phyloP scores from a whole-genome alignment of 2,888 invertebrate species.

The Perizoma affinitatum region DNA sequence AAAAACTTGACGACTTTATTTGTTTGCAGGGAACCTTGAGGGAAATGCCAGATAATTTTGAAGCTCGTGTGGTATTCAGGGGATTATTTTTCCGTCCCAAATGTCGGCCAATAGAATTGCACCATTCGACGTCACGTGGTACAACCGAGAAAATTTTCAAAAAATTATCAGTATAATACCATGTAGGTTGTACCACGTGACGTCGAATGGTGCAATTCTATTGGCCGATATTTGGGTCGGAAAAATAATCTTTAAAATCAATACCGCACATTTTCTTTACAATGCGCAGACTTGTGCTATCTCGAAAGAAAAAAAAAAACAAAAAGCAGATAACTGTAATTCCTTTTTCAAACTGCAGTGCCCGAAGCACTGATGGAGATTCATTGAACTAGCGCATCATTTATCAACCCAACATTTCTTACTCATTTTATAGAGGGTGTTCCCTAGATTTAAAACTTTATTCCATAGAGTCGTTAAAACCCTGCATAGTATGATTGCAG shows the following conservation, averaged over 20 bases:
- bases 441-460: constrained; percentile 64
- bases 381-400: constrained; percentile 74
- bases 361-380: constrained; percentile 73
- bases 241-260: background rate
- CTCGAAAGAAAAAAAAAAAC: constrained; percentile 49
- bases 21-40: too few species aligned
- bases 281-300: constrained; percentile 44
- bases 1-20: too few species aligned
- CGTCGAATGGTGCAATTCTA: too few species aligned
- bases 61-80: too few species aligned
- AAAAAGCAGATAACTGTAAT: constrained; percentile 59
- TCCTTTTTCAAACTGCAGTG: constrained; percentile 70
- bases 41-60: too few species aligned
- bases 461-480: constrained; percentile 58
- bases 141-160: too few species aligned
- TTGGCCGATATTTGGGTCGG: too few species aligned
- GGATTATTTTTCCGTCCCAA: too few species aligned
- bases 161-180: too few species aligned
- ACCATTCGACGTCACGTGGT: too few species aligned
- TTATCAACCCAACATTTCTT: constrained; percentile 74
- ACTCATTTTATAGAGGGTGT: constrained; percentile 63
- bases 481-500: constrained; percentile 57
- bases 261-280: constrained; percentile 39
- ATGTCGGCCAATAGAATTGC: too few species aligned
- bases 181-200: too few species aligned